Base-by-base conservation (phyloP, 2,888 invertebrate species). In the Tetropium fuscum region DNA sequence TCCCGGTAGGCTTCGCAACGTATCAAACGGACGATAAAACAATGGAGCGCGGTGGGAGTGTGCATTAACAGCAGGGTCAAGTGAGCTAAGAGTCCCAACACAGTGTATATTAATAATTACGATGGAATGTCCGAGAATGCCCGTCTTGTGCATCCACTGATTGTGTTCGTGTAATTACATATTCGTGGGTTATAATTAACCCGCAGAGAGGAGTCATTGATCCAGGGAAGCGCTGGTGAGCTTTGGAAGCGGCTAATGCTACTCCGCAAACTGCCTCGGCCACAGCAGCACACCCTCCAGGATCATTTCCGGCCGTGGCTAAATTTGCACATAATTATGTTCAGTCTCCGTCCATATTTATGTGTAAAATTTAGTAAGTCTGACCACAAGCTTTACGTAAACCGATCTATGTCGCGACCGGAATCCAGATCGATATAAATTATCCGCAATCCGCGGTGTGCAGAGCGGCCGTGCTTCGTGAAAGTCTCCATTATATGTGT, bases 161-260 rank as follows among this genome's bases (percentile, higher is more conserved):
- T 80, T 80, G 80, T 80, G 74, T 79, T 80, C 79, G 69, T 76
- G 80, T 80, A 80, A 80, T 80, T 80, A 80, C 78, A 79, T 80
- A 80, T 80, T 80, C 79, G 79, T 80, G 78, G 79, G 78, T 79
- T 80, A 80, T 80, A 80, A 80, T 80, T 80, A 80, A 79, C 78
- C 75, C 72, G 74, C 68, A 45, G 73, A 74, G 74, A 70, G 72
- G 74, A 78, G 78, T 78, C 78, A 78, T 78, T 78, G 78, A 77
- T 78, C 78, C 76, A 58, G 51, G 66, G 60, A 69, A 69, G 66
- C 68, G 69, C 68, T 69, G 69, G 64, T 64, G 60, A 57, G 10
- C 49, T 62, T 61, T 61, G 22, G 59, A 66, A 63, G 58, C 57
- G 45, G 60, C 69, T 63, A 61, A 68, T 66, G 68, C 69, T 68